Evolutionary conservation across 1,140 invertebrate species (phyloP).

Genomic region (Amyelois transitella): DNA sequence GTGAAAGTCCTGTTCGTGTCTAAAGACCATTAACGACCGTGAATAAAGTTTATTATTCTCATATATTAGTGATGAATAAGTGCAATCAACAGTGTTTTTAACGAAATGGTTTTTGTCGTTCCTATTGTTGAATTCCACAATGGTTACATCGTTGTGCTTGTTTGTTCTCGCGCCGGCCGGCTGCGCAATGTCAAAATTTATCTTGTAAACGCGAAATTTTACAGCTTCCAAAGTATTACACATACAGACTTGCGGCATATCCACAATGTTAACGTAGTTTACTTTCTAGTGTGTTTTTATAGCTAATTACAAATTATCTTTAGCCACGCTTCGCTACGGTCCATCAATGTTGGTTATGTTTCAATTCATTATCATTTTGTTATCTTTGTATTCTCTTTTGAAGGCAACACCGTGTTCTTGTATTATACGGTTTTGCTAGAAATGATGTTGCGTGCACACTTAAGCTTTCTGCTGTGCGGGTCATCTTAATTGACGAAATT

Average conservation of each 20-base stretch:
- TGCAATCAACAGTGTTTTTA: constrained; percentile 5
- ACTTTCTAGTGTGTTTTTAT: constrained; percentile 28
- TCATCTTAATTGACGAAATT: neutral
- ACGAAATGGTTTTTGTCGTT: constrained; percentile 1
- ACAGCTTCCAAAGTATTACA: constrained; percentile 9
- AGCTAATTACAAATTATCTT: constrained; percentile 34
- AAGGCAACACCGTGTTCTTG: neutral
- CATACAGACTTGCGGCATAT: constrained; percentile 1
- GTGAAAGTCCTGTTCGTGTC: constrained; percentile 43
- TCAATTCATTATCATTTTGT: too few species aligned
- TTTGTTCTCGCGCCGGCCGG: constrained; percentile 11
- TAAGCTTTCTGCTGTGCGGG: neutral
- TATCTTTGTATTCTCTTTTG: neutral
- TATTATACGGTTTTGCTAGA: neutral
- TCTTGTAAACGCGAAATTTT: constrained; percentile 8
- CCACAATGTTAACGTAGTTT: constrained; percentile 6
- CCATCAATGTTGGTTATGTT: constrained; percentile 39
- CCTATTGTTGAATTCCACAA: constrained; percentile 16
- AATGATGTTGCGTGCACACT: neutral
- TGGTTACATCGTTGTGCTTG: neutral
- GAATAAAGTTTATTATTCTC: neutral
- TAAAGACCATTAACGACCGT: constrained; percentile 19
- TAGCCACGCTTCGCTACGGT: constrained; percentile 36
- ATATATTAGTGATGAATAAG: constrained; percentile 4
- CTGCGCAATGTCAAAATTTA: constrained; percentile 5